Percentiles rank a stretch among this genome's conserved stretches.
Evolutionary conservation across 2,113 vertebrate genomes (phyloP).

Genomic region (Athene cunicularia): DNA sequence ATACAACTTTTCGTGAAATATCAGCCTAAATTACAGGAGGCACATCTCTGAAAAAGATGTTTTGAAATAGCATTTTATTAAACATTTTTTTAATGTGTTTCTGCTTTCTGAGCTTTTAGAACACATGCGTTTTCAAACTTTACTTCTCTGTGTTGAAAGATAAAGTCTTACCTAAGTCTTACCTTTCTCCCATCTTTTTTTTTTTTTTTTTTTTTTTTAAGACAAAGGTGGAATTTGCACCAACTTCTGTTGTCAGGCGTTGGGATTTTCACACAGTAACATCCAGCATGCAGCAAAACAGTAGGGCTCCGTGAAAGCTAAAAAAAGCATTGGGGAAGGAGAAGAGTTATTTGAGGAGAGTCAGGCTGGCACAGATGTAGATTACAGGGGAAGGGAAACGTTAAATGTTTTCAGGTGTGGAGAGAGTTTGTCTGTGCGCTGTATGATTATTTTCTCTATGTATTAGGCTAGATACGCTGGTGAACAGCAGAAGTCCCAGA

Average conservation of each 20-base stretch:
- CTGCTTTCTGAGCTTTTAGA: background rate
- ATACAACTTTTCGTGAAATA: background rate
- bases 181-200: background rate
- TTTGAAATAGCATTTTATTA: background rate
- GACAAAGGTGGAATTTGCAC: background rate
- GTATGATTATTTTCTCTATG: background rate
- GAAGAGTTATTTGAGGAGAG: background rate
- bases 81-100: background rate
- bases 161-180: background rate
- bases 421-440: background rate
- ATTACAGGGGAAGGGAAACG: background rate
- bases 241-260: background rate
- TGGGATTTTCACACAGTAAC: background rate
- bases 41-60: background rate
- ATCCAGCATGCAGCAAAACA: background rate
- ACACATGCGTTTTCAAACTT: background rate
- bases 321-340: fast-evolving
- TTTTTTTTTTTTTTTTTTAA: background rate
- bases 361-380: background rate
- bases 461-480: background rate
- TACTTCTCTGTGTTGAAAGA: background rate
- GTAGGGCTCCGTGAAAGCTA: background rate
- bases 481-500: background rate
- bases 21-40: background rate
- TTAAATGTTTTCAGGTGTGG: background rate